phyloP scores from a whole-genome alignment of 2,113 vertebrate species.

The Aptenodytes forsteri region DNA sequence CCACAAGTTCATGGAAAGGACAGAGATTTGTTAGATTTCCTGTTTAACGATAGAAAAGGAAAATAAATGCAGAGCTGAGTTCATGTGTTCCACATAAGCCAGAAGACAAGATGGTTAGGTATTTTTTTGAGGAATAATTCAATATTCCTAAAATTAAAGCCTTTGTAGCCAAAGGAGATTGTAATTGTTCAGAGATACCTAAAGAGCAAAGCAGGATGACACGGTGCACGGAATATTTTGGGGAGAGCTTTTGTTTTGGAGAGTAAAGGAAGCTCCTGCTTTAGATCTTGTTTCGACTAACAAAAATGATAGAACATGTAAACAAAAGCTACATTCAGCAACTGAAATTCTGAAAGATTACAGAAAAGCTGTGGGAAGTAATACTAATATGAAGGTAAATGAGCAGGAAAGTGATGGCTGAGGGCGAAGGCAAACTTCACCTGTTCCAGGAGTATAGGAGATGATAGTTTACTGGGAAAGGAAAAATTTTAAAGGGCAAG shows the following conservation, averaged over 20 bases:
- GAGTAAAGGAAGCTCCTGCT: neutral
- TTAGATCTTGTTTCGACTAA: neutral
- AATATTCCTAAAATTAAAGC: neutral
- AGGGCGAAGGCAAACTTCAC: neutral
- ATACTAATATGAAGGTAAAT: neutral
- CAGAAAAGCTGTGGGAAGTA: neutral
- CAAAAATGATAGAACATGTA: neutral
- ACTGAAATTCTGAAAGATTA: neutral
- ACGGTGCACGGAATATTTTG: neutral
- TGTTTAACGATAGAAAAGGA: neutral
- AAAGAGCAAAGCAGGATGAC: neutral
- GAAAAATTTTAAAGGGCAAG: neutral
- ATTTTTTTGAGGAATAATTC: neutral
- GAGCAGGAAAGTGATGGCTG: neutral
- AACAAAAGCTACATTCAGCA: neutral
- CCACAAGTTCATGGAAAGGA: neutral
- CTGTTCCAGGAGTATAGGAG: neutral
- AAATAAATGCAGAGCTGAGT: neutral
- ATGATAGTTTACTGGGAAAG: neutral
- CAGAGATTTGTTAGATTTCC: neutral
- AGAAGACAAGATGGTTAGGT: neutral
- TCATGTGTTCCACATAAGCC: neutral
- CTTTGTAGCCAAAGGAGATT: neutral
- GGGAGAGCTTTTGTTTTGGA: neutral
- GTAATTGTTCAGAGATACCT: neutral